Percentiles rank a stretch among this genome's conserved stretches.
Evolutionary conservation across 2,797 vertebrate genomes (phyloP).

Genomic region (Ptychobarbus kaznakovi): DNA sequence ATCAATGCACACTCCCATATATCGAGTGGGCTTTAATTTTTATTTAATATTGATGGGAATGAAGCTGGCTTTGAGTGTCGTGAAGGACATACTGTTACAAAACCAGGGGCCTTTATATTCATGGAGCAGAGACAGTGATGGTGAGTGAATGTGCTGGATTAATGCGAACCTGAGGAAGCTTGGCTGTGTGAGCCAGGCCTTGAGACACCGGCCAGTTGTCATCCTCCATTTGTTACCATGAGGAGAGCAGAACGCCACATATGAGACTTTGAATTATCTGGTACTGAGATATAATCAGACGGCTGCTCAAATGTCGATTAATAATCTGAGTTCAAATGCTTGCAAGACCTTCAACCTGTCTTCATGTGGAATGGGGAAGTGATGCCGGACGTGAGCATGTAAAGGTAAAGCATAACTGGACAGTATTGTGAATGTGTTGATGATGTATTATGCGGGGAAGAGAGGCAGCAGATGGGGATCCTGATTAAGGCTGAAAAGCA

Average conservation of each 20-base stretch:
- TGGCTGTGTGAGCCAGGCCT: constrained; percentile 72
- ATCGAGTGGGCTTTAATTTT: constrained; percentile 83
- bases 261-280: constrained; percentile 49
- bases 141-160: constrained; percentile 77
- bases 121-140: constrained; percentile 73
- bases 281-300: background rate
- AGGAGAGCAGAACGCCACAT: constrained; percentile 61
- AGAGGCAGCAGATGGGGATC: constrained; percentile 42
- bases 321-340: constrained; percentile 19
- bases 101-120: constrained; percentile 77
- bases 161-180: constrained; percentile 73
- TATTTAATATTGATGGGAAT: constrained; percentile 82
- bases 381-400: background rate
- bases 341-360: constrained; percentile 25
- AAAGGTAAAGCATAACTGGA: constrained; percentile 41
- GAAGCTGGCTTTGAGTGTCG: constrained; percentile 79
- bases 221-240: constrained; percentile 71
- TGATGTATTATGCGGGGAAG: constrained; percentile 38
- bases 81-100: constrained; percentile 80
- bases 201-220: constrained; percentile 69
- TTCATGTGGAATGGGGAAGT: background rate
- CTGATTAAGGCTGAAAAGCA: constrained; percentile 44
- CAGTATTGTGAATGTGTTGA: constrained; percentile 36
- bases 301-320: background rate
- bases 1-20: constrained; percentile 83